A percentile compares a stretch with the other conserved stretches of the same genome.
Evolutionary conservation across 2,888 invertebrate species (phyloP).

Genomic region (Phortica okadai): DNA sequence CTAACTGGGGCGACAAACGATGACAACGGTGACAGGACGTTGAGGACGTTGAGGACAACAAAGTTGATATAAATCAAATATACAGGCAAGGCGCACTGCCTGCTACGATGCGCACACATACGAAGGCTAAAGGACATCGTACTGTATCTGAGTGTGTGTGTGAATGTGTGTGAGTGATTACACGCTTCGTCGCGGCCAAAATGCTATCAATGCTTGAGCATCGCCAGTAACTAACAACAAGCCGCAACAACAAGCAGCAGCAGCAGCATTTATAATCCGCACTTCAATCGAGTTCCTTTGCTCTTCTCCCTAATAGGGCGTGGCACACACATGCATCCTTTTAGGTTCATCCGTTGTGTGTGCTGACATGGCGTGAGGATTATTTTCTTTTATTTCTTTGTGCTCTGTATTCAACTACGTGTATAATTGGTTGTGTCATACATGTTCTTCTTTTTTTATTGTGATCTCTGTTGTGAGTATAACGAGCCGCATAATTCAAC

Average conservation of each 20-base stretch:
- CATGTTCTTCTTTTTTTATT: slow-evolving; percentile 40
- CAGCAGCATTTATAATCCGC: slow-evolving; percentile 46
- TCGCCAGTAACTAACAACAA: not conserved
- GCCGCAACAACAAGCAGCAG: slow-evolving; percentile 34
- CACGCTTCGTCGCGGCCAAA: slow-evolving; percentile 57
- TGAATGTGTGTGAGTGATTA: slow-evolving; percentile 55
- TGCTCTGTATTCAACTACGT: slow-evolving; percentile 35
- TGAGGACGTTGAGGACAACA: slow-evolving; percentile 24
- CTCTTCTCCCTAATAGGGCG: slow-evolving; percentile 7
- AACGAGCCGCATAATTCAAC: slow-evolving; percentile 26
- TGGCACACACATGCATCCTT: not conserved
- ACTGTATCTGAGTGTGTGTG: slow-evolving; percentile 36
- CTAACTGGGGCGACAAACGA: slow-evolving; percentile 39
- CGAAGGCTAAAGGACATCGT: slow-evolving; percentile 16
- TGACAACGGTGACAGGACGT: not conserved
- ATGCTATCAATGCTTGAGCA: slow-evolving; percentile 28
- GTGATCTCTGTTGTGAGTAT: slow-evolving; percentile 13
- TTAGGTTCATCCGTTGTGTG: not conserved
- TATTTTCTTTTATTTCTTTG: slow-evolving; percentile 35
- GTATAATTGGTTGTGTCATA: slow-evolving; percentile 69
- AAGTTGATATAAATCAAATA: slow-evolving; percentile 36
- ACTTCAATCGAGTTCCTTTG: slow-evolving; percentile 34
- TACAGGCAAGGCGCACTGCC: not conserved
- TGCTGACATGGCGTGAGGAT: slow-evolving; percentile 37
- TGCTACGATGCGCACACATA: not conserved